phyloP scores from a whole-genome alignment of 2,797 vertebrate genomes.

The Catharus ustulatus region DNA sequence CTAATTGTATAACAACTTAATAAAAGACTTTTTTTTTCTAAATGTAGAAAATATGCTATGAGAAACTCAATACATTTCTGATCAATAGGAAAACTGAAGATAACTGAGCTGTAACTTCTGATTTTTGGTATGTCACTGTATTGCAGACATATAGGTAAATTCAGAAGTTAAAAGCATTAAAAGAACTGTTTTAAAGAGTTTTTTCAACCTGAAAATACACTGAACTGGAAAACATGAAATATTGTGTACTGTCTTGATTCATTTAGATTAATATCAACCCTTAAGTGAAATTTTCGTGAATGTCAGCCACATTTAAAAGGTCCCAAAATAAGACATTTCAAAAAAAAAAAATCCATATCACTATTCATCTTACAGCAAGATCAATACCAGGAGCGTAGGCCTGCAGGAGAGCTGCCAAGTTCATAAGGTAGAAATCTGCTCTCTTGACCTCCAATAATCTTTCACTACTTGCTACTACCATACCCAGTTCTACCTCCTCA shows the following conservation, averaged over 20 bases:
- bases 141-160: neutral
- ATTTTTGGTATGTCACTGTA: neutral
- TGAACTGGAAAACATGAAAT: neutral
- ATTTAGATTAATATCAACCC: slow-evolving; percentile 6
- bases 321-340: neutral
- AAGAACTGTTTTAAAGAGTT: neutral
- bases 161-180: neutral
- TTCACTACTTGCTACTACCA: neutral
- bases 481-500: neutral
- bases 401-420: slow-evolving; percentile 57
- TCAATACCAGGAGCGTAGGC: slow-evolving; percentile 27
- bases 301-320: slow-evolving; percentile 45
- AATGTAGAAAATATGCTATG: neutral
- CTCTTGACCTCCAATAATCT: slow-evolving; percentile 42
- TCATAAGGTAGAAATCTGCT: slow-evolving; percentile 37
- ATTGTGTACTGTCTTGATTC: neutral
- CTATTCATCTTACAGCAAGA: slow-evolving; percentile 42
- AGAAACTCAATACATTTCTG: neutral
- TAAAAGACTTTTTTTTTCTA: neutral
- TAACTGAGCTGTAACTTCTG: neutral
- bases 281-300: slow-evolving; percentile 5
- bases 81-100: neutral
- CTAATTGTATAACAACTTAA: neutral
- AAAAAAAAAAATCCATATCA: slow-evolving; percentile 18
- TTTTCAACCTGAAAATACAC: neutral